Conservation (phyloP, 2,113 vertebrate species). For the Eulemur macaco region DNA sequence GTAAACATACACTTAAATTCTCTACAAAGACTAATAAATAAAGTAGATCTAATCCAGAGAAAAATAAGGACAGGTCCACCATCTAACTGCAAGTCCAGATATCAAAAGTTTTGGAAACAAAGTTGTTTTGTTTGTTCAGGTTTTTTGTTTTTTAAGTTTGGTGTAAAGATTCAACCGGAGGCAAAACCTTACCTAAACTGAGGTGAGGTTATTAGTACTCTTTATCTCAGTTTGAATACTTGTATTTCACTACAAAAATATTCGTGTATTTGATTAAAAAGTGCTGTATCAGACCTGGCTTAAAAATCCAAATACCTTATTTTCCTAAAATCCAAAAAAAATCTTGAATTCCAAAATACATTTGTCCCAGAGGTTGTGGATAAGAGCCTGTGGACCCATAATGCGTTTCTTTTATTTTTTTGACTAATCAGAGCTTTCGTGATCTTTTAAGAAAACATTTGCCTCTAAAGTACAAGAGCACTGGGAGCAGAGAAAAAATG, state of each 20-base stretch:
- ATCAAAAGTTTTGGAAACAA: neutral
- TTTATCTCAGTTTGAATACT: neutral
- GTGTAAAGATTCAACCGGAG: neutral
- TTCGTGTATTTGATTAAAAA: neutral
- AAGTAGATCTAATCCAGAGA: neutral
- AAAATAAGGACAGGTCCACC: neutral
- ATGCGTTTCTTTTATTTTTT: neutral
- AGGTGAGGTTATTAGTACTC: neutral
- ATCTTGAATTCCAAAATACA: neutral
- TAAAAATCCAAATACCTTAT: neutral
- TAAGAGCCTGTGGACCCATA: neutral
- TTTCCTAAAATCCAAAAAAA: neutral
- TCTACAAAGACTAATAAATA: neutral
- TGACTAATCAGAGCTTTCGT: neutral
- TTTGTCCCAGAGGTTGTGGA: neutral
- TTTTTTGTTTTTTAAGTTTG: neutral
- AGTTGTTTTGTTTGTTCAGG: neutral
- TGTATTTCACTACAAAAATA: neutral
- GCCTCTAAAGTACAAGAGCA: neutral
- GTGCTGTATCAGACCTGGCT: neutral
- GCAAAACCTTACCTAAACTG: neutral
- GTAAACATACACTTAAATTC: neutral
- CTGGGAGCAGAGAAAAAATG: neutral
- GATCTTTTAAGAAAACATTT: neutral
- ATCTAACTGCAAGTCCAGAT: neutral